These are phyloP conservation scores for Thamnaconus septentrionalis DNA, from an alignment of 2,113 vertebrate genomes.

Conservation along the genomic window DNA sequence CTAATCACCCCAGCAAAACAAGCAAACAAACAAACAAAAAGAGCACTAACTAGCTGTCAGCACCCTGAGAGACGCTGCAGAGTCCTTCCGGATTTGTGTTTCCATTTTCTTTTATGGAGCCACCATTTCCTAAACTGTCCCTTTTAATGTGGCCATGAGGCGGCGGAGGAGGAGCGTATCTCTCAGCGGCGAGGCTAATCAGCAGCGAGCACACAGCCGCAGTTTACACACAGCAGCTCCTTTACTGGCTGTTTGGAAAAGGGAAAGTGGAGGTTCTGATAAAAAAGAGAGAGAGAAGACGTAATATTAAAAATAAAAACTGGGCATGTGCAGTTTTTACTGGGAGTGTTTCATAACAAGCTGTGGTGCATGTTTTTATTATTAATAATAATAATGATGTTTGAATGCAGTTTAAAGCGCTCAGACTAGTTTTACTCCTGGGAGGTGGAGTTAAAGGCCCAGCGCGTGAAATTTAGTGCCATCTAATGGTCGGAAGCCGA, in stretches of 20 bases:
- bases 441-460: too few species aligned
- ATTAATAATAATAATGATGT: too few species aligned
- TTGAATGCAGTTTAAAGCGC: too few species aligned
- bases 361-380: too few species aligned
- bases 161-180: constrained; percentile 40
- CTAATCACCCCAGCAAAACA: constrained; percentile 30
- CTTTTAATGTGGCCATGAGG: constrained; percentile 58
- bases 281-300: not conserved
- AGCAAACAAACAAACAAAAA: constrained; percentile 30
- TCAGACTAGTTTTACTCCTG: too few species aligned
- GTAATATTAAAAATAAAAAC: not conserved
- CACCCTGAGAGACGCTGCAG: constrained; percentile 41
- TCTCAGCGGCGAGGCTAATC: constrained; percentile 55
- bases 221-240: constrained; percentile 19
- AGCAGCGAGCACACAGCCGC: constrained; percentile 25
- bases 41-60: not conserved
- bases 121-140: constrained; percentile 61
- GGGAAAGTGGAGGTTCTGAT: constrained; percentile 4
- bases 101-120: constrained; percentile 66
- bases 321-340: too few species aligned
- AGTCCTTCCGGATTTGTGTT: constrained; percentile 57
- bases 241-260: constrained; percentile 39
- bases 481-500: too few species aligned
- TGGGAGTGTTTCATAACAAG: too few species aligned
- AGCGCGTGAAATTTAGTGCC: too few species aligned